Conservation (phyloP, 2,888 invertebrate species). For the Rotaria sp. region DNA sequence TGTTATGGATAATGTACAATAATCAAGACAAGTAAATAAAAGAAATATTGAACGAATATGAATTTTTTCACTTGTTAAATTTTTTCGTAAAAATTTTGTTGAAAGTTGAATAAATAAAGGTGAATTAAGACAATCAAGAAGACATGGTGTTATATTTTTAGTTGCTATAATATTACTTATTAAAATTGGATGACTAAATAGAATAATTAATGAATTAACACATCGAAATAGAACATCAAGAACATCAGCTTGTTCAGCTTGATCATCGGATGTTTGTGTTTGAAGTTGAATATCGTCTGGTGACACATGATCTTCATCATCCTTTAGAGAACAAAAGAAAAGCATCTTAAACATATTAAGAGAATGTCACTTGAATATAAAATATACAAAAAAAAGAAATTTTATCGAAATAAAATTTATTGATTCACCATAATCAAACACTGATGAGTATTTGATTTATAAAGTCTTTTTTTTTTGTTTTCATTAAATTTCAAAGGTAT, state of each 20-base stretch:
- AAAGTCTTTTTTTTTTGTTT: too few species aligned
- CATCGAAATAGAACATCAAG: neutral
- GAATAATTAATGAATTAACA: neutral
- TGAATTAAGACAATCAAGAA: neutral
- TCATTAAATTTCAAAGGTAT: too few species aligned
- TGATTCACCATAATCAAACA: too few species aligned
- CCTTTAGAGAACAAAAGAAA: neutral
- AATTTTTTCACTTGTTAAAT: neutral
- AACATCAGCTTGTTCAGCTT: neutral
- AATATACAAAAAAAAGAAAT: too few species aligned
- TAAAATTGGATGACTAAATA: neutral
- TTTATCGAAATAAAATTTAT: too few species aligned
- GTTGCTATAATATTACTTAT: neutral
- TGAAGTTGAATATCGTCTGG: neutral
- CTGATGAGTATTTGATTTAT: too few species aligned
- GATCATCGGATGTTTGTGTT: neutral
- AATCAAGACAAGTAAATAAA: neutral
- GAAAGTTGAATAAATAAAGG: neutral
- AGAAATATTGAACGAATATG: neutral
- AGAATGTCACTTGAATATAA: neutral
- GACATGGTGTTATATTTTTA: neutral
- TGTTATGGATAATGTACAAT: neutral
- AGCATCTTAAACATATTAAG: neutral
- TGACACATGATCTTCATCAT: neutral
- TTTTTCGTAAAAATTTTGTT: neutral